Evolutionary conservation across 2,113 vertebrate genomes (phyloP).

Genomic region (Barbus barbus): DNA sequence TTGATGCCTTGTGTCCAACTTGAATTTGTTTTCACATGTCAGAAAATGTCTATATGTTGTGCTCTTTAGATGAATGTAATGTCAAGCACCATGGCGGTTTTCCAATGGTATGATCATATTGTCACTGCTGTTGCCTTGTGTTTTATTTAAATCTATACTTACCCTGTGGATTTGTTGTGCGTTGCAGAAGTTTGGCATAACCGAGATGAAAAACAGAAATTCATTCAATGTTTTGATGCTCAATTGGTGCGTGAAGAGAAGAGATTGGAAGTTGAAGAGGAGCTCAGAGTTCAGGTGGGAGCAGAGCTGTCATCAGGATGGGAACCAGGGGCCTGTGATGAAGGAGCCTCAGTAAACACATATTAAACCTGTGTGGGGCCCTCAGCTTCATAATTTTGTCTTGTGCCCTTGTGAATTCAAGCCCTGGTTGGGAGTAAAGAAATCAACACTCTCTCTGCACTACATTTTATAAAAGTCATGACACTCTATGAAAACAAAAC

Average conservation of each 20-base stretch:
- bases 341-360: background rate
- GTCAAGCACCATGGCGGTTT: background rate
- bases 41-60: background rate
- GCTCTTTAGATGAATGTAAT: background rate
- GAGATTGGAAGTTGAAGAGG: slow-evolving; percentile 78
- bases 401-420: background rate
- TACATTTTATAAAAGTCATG: background rate
- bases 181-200: slow-evolving; percentile 78
- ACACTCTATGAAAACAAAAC: background rate
- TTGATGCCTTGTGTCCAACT: slow-evolving; percentile 18
- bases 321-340: background rate
- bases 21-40: background rate
- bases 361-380: background rate
- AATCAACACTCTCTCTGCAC: background rate
- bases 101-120: background rate
- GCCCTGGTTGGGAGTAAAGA: background rate
- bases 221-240: slow-evolving; percentile 75
- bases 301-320: background rate
- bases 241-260: slow-evolving; percentile 80
- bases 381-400: background rate
- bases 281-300: slow-evolving; percentile 83
- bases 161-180: slow-evolving; percentile 27
- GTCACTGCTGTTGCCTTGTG: background rate
- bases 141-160: background rate
- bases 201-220: slow-evolving; percentile 74